phyloP scores from a whole-genome alignment of 2,888 invertebrate genomes.

The Leucoma salicis region DNA sequence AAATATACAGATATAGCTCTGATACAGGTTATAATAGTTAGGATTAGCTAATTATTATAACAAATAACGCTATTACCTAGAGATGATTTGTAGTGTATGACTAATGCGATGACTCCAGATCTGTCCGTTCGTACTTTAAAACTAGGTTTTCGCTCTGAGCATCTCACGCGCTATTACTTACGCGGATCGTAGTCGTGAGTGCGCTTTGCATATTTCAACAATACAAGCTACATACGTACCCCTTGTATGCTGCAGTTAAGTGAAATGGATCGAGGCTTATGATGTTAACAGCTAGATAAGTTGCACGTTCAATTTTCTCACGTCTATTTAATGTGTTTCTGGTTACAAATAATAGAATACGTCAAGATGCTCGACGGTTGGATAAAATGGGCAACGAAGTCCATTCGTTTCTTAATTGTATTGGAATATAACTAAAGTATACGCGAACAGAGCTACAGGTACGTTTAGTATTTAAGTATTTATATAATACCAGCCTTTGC shows the following conservation, averaged over 20 bases:
- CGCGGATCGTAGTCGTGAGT: conserved; percentile 61
- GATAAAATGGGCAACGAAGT: no score
- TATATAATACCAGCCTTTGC: no score
- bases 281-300: conserved; percentile 52
- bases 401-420: no score
- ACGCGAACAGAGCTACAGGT: no score
- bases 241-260: conserved; percentile 67
- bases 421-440: no score
- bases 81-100: conserved; percentile 31
- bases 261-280: conserved; percentile 72
- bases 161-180: conserved; percentile 71
- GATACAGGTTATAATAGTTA: no score
- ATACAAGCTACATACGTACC: conserved; percentile 69
- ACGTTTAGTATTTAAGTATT: no score
- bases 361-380: no score
- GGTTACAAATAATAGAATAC: no score
- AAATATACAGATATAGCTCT: no score
- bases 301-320: conserved; percentile 53
- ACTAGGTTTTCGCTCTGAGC: conserved; percentile 48
- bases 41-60: no score
- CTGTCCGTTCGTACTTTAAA: conserved; percentile 37
- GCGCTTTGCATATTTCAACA: conserved; percentile 78
- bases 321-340: conserved; percentile 38
- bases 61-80: no score
- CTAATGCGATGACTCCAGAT: conserved; percentile 46